Percentiles rank a stretch among this genome's conserved stretches.
phyloP scores from a whole-genome alignment of 92 coral and sea anemone genomes.

The Plumapathes pennacea region DNA sequence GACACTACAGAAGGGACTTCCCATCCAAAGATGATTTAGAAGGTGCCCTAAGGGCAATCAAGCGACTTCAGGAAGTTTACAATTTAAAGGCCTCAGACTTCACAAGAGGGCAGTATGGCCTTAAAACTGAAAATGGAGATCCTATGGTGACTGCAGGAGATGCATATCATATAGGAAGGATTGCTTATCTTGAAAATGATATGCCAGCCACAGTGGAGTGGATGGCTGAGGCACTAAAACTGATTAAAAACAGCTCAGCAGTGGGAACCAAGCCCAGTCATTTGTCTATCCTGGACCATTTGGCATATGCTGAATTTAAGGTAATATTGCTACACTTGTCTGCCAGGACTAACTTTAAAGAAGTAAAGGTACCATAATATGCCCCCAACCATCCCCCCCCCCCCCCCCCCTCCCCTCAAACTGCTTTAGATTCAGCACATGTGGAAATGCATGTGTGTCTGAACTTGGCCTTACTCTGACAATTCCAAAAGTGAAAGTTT shows the following conservation, averaged over 20 bases:
- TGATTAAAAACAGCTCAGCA: slow-evolving; percentile 37
- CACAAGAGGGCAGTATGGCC: slow-evolving; percentile 73
- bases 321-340: slow-evolving; percentile 21
- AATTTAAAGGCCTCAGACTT: slow-evolving; percentile 75
- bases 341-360: no score
- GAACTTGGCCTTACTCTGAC: no score
- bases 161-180: slow-evolving; percentile 80
- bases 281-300: slow-evolving; percentile 75
- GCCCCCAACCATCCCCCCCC: no score
- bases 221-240: slow-evolving; percentile 88
- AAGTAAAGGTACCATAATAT: no score
- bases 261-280: slow-evolving; percentile 31
- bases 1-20: slow-evolving; percentile 38
- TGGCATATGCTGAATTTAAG: slow-evolving; percentile 86
- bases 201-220: slow-evolving; percentile 63
- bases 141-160: slow-evolving; percentile 63
- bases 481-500: no score
- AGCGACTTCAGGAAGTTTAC: slow-evolving; percentile 87
- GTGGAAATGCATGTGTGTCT: no score
- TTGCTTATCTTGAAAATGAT: slow-evolving; percentile 60
- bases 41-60: slow-evolving; percentile 87
- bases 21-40: slow-evolving; percentile 74
- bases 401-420: no score
- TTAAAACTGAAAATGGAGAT: slow-evolving; percentile 9
- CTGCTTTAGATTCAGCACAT: no score